These are phyloP conservation scores for Hypolimnas misippus DNA, from an alignment of 2,888 invertebrate species.

Conservation along the genomic window DNA sequence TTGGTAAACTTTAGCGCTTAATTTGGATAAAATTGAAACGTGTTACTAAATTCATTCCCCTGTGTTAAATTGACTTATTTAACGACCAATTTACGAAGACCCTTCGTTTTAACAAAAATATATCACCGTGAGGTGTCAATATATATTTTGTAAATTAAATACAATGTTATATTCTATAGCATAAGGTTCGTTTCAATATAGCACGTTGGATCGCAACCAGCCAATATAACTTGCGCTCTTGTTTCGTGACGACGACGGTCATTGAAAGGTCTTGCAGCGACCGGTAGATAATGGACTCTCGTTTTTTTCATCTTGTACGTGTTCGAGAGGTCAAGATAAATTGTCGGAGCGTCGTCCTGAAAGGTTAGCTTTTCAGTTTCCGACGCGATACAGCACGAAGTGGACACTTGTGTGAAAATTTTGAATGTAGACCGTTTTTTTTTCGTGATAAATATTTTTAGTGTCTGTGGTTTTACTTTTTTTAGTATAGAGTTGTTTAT, in stretches of 20 bases:
- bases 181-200: neutral
- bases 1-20: neutral
- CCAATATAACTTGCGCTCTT: conserved; percentile 22
- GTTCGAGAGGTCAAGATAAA: conserved; percentile 36
- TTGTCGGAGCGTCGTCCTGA: conserved; percentile 37
- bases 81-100: too few relatives aligned
- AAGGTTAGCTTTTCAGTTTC: conserved; percentile 31
- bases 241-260: conserved; percentile 1
- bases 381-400: conserved; percentile 49
- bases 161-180: neutral
- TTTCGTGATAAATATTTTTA: neutral
- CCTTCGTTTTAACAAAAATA: conserved; percentile 5
- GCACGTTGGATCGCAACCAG: neutral
- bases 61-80: conserved; percentile 15
- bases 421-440: neutral
- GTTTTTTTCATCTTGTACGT: neutral
- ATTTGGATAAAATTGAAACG: neutral
- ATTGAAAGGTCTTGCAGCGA: conserved; percentile 15
- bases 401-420: conserved; percentile 9
- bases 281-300: conserved; percentile 14
- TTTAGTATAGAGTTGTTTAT: neutral
- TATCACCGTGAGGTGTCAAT: neutral
- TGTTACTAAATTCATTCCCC: conserved; percentile 19
- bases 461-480: neutral
- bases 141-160: neutral